Percentiles rank a stretch among this genome's conserved stretches.
Evolutionary conservation across 2,113 vertebrate species (phyloP).

Genomic region (Pterophyllum scalare): DNA sequence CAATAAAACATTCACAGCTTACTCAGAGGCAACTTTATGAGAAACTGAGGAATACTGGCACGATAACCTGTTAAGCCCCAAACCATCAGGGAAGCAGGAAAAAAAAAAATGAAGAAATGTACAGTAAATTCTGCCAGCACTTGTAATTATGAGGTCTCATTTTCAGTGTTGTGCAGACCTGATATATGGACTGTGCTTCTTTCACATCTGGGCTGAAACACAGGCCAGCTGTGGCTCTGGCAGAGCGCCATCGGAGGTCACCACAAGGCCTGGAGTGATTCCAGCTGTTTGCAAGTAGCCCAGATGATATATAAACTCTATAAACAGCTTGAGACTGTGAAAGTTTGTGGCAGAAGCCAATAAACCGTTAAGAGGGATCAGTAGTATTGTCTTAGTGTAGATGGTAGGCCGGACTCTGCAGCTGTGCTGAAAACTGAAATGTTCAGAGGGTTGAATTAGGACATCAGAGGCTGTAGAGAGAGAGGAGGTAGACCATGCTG

Average conservation of each 20-base stretch:
- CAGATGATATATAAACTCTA: slow-evolving; percentile 55
- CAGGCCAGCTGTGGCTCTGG: slow-evolving; percentile 65
- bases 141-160: slow-evolving; percentile 33
- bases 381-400: slow-evolving; percentile 22
- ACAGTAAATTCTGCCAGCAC: slow-evolving; percentile 5
- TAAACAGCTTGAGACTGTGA: slow-evolving; percentile 52
- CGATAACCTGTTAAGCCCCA: slow-evolving; percentile 23
- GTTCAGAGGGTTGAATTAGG: slow-evolving; percentile 5
- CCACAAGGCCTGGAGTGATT: slow-evolving; percentile 50
- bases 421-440: slow-evolving; percentile 30
- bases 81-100: not conserved
- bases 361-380: slow-evolving; percentile 41
- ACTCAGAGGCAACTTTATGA: slow-evolving; percentile 37
- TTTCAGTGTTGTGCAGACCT: slow-evolving; percentile 15
- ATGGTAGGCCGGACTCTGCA: slow-evolving; percentile 4
- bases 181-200: slow-evolving; percentile 13
- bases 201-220: slow-evolving; percentile 60
- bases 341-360: slow-evolving; percentile 50
- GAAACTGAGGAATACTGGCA: slow-evolving; percentile 24
- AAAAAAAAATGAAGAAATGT: slow-evolving; percentile 7
- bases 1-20: slow-evolving; percentile 40
- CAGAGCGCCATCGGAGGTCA: slow-evolving; percentile 61
- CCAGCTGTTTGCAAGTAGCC: slow-evolving; percentile 54
- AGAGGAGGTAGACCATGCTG: not conserved
- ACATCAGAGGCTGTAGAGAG: not conserved